A percentile compares a stretch with the other conserved stretches of the same genome.
Conservation (phyloP, 2,888 invertebrate species). For the Hypolimnas misippus region DNA sequence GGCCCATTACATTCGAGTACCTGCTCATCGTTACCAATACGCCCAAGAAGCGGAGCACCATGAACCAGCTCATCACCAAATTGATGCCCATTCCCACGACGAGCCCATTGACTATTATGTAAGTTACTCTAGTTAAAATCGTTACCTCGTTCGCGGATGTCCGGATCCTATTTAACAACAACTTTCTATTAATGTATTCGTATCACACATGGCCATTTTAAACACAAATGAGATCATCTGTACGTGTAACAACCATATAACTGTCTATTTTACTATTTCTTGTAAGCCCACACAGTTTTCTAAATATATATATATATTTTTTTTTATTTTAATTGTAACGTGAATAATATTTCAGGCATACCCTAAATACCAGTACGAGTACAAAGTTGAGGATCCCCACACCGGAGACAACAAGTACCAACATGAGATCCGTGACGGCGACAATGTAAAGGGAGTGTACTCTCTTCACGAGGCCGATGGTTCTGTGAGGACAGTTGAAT, state of each 20-base stretch:
- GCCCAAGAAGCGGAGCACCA: constrained; percentile 45
- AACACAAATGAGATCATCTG: constrained; percentile 43
- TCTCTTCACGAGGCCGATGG: constrained; percentile 85
- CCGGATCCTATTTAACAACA: constrained; percentile 57
- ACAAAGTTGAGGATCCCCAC: constrained; percentile 85
- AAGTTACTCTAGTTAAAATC: constrained; percentile 51
- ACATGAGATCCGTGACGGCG: constrained; percentile 84
- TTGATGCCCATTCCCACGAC: constrained; percentile 60
- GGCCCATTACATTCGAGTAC: constrained; percentile 47
- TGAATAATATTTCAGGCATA: constrained; percentile 63
- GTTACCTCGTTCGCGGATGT: constrained; percentile 51
- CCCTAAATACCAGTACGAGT: constrained; percentile 85
- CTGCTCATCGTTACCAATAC: constrained; percentile 48
- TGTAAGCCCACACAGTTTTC: too few relatives aligned
- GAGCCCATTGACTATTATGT: constrained; percentile 79
- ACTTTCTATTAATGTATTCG: constrained; percentile 72
- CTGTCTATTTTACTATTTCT: too few relatives aligned
- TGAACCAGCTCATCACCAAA: constrained; percentile 51
- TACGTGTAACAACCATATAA: neutral
- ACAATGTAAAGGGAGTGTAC: constrained; percentile 86
- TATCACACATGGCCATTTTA: constrained; percentile 46
- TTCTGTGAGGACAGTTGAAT: constrained; percentile 85
- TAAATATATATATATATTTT: too few relatives aligned
- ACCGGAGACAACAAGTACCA: constrained; percentile 86
- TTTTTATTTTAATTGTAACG: too few relatives aligned